Evolutionary conservation across 2,113 vertebrate genomes (phyloP).

Genomic region (Podiceps cristatus): DNA sequence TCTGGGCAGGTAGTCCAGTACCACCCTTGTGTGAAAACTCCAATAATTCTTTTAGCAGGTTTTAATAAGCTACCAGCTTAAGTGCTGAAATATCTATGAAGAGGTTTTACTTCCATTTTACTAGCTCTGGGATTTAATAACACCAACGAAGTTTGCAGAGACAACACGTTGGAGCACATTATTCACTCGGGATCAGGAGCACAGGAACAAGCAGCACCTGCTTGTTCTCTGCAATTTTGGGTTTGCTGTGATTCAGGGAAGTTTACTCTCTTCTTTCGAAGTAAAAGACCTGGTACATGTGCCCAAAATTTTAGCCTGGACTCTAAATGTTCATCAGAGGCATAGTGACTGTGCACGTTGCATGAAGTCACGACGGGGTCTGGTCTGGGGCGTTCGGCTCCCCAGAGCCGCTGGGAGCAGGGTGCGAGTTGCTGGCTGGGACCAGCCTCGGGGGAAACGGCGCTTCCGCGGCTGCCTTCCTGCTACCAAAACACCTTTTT

Average conservation of each 20-base stretch:
- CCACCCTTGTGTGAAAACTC: not conserved
- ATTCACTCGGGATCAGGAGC: not conserved
- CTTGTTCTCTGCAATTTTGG: not conserved
- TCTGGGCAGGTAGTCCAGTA: not conserved
- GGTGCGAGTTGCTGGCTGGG: not conserved
- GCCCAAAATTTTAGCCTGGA: not conserved
- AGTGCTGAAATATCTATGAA: not conserved
- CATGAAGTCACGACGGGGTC: not conserved
- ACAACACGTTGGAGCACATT: not conserved
- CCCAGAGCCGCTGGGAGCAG: not conserved
- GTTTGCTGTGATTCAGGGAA: not conserved
- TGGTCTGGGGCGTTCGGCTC: not conserved
- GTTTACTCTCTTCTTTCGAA: not conserved
- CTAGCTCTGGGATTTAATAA: not conserved
- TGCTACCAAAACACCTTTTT: rapidly evolving
- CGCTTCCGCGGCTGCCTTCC: not conserved
- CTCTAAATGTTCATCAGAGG: not conserved
- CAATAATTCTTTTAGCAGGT: not conserved
- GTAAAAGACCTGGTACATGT: not conserved
- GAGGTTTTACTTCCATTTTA: not conserved
- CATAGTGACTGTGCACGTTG: not conserved
- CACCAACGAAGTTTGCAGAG: not conserved
- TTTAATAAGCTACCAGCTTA: not conserved
- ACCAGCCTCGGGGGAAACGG: not conserved
- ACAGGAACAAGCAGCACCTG: rapidly evolving